Evolutionary conservation across 2,797 vertebrate genomes (phyloP).

Genomic region (Thaleichthys pacificus): DNA sequence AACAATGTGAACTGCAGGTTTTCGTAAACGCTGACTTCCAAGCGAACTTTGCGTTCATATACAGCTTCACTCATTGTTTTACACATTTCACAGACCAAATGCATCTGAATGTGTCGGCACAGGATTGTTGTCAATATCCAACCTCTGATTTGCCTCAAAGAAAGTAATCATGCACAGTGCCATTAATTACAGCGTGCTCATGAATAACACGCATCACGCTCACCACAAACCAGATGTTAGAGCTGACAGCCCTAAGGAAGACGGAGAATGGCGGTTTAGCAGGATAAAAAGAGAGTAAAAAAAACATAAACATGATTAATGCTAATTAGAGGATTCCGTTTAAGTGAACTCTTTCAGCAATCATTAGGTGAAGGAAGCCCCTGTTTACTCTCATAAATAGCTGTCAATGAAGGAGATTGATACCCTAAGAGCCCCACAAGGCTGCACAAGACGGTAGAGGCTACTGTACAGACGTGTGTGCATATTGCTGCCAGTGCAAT

Average conservation of each 20-base stretch:
- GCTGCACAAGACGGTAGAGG: background rate
- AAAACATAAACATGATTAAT: conserved; percentile 37
- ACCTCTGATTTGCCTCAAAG: background rate
- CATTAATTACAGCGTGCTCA: conserved; percentile 2
- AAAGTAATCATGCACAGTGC: background rate
- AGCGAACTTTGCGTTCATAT: too few relatives aligned
- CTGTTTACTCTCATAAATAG: conserved; percentile 34
- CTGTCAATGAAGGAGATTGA: conserved; percentile 9
- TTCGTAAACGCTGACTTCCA: too few relatives aligned
- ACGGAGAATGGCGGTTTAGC: conserved; percentile 18
- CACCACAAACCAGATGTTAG: conserved; percentile 42
- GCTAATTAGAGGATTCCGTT: conserved; percentile 36
- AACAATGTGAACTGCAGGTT: too few relatives aligned
- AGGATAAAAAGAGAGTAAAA: conserved; percentile 6
- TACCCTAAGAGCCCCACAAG: conserved; percentile 12
- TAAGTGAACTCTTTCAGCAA: conserved; percentile 28
- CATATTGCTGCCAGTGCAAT: background rate
- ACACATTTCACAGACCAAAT: background rate
- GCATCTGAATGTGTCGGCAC: background rate
- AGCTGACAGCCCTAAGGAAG: conserved; percentile 20
- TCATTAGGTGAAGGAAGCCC: conserved; percentile 34
- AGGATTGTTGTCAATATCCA: too few relatives aligned
- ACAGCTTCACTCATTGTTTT: background rate
- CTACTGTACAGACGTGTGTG: background rate
- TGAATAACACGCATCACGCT: conserved; percentile 35